Base-by-base conservation (phyloP, 2,797 vertebrate genomes). In the Fringilla coelebs region DNA sequence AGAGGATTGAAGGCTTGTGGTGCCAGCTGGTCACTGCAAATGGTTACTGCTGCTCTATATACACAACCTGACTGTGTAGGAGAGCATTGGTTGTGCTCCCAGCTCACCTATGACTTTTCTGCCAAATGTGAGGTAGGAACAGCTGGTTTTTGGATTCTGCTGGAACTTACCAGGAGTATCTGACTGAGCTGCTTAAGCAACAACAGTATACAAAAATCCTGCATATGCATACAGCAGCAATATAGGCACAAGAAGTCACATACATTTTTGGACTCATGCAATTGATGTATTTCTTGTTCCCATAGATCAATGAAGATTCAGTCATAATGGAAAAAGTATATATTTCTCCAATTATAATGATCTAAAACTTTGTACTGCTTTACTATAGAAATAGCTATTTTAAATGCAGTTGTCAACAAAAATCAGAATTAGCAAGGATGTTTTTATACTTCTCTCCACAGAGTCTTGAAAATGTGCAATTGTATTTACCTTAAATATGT, bases 11-110 rank as follows among this genome's bases (percentile, higher is more conserved):
- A 71, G n/a, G 46, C 10, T 38, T 46, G 38, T 21, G 43, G 28
- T 68, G 38, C 32, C 38, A 86, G 11, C 17, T 29, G 11, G 13
- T 38, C 74, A 55, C 41, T 7, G 58, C 7, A 36, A 75, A 51
- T 3, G 6, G 32, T 41, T 54, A 55, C 24, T 51, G 6, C 19
- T 31, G n/a, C 38, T 70, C 62, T 34, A 25, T 3, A 18, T 3
- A 22, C 2, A 28, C 38, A 74, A 14, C 5, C 18, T n/a, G n/a
- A 66, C 3, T 16, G 26, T 1, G 1, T 0, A 48, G 17, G 11
- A 22, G 31, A 84, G 21, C 2, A 0, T 4, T 10, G 17, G 38
- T 10, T 1, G 5, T 3, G 4, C 38, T 78, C 20, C 36, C 46
- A 73, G 31, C 36, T 82, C 67, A 85, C 43, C 31, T 36, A 8